Conservation (phyloP, 1,140 invertebrate species). For the Theocolax elegans region DNA sequence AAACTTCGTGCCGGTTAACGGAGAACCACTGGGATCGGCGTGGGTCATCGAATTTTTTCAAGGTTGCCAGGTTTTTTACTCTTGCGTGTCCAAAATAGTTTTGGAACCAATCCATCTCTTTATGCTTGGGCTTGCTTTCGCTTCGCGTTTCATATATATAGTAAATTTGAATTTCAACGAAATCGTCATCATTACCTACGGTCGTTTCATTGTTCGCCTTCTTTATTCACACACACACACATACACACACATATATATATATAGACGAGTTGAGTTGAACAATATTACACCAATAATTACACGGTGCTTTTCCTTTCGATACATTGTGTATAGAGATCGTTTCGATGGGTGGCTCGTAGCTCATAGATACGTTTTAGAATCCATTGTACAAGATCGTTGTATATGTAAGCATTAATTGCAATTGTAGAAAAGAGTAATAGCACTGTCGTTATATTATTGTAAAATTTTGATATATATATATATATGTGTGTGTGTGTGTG, state of each 20-base stretch:
- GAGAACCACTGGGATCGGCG: constrained; percentile 21
- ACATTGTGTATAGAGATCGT: background rate
- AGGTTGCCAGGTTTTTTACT: constrained; percentile 25
- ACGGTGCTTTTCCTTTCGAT: background rate
- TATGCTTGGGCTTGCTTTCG: constrained; percentile 1
- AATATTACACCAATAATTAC: constrained; percentile 1
- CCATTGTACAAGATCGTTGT: too few relatives aligned
- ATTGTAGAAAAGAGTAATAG: too few relatives aligned
- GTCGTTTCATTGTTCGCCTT: constrained; percentile 3
- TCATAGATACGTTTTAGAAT: too few relatives aligned
- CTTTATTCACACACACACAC: background rate
- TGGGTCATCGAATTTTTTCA: constrained; percentile 39
- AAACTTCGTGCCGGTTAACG: background rate
- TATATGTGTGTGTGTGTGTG: too few relatives aligned
- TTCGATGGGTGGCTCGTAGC: background rate
- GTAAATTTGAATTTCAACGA: constrained; percentile 32
- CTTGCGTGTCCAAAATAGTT: constrained; percentile 38
- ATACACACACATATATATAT: background rate
- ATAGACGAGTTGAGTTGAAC: too few relatives aligned
- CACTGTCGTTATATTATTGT: too few relatives aligned
- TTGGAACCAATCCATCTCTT: constrained; percentile 36
- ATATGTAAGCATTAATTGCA: too few relatives aligned
- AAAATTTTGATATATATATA: too few relatives aligned
- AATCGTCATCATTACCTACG: constrained; percentile 15
- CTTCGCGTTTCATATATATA: background rate